Conservation (phyloP, 2,888 invertebrate species). For the Lamellibrachia columna region DNA sequence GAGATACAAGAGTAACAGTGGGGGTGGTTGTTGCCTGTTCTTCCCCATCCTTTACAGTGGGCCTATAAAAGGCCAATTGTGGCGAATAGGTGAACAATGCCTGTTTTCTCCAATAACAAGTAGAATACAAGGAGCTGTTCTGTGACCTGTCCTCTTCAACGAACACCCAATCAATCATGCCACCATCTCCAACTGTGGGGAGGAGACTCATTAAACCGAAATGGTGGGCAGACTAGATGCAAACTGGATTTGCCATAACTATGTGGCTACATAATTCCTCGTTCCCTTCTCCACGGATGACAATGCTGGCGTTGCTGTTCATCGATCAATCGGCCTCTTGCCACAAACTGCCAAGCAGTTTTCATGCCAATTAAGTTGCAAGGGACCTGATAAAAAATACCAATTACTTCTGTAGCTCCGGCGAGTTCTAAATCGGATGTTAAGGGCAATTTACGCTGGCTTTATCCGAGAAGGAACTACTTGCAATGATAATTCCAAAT, state of each 20-base stretch:
- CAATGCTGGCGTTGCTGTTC: not conserved
- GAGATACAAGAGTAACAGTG: not conserved
- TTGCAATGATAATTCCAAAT: not conserved
- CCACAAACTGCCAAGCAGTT: not conserved
- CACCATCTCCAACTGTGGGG: not conserved
- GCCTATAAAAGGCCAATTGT: no score
- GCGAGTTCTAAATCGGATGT: slow-evolving; percentile 6
- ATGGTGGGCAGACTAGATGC: not conserved
- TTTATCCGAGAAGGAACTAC: not conserved
- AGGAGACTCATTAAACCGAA: not conserved
- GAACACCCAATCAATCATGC: not conserved
- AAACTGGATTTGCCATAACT: not conserved
- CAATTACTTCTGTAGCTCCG: not conserved
- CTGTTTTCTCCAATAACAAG: not conserved
- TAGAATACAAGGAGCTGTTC: not conserved
- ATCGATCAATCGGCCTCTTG: not conserved
- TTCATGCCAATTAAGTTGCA: slow-evolving; percentile 3
- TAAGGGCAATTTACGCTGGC: slow-evolving; percentile 1
- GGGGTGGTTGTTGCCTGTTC: not conserved
- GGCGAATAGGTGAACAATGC: not conserved
- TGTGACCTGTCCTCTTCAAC: not conserved
- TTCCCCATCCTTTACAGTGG: no score
- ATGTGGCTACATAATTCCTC: not conserved
- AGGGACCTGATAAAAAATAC: not conserved
- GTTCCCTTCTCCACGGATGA: not conserved